Base-by-base conservation (phyloP, 2,888 invertebrate species). In the Melanargia galathea region DNA sequence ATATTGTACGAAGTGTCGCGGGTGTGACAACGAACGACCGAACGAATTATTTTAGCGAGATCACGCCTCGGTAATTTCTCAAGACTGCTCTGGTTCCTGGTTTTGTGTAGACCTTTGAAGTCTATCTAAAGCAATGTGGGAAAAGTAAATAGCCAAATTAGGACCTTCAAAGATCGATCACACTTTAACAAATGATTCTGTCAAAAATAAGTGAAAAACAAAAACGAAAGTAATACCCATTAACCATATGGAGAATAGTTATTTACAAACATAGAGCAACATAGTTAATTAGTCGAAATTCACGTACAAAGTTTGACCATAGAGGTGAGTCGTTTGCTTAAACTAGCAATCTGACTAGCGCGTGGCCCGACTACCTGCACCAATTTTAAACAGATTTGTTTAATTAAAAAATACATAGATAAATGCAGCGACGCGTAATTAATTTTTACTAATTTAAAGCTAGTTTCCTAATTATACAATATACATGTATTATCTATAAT, bases 251-350 rank as follows among this genome's bases (percentile, higher is more conserved):
- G n/a, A n/a, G 22, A 48, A 16, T 43, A 51, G 51, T 33, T 18
- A 30, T 51, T 56, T 56, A 43, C 22, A 35, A 54, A 54, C 40
- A 43, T 30, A 11, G 56, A 43, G 26, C 30, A 40, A 56, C 35
- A n/a, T n/a, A n/a, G n/a, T 45, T 43, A 43, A 26, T 43, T 20
- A 56, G 13, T 43, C 38, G 26, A 56, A 56, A 43, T 43, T 38
- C 54, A 56, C 56, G 56, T 56, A 16, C 30, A 43, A 56, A 56
- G 26, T 54, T 56, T 26, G 26, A 26, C 8, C n/a, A 16, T 18
- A 7, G 38, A 13, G 43, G 22, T 13, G 18, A 56, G 26, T 18
- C 11, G 22, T 45, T 5, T 45, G 30, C 56, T 56, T 56, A 43
- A 26, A 38, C 55, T 56, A 26, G 43, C 56, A 56, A 56, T 56